Percentiles rank a stretch among this genome's conserved stretches.
phyloP scores from a whole-genome alignment of 2,888 invertebrate genomes.

The Xestia rhomboidea region DNA sequence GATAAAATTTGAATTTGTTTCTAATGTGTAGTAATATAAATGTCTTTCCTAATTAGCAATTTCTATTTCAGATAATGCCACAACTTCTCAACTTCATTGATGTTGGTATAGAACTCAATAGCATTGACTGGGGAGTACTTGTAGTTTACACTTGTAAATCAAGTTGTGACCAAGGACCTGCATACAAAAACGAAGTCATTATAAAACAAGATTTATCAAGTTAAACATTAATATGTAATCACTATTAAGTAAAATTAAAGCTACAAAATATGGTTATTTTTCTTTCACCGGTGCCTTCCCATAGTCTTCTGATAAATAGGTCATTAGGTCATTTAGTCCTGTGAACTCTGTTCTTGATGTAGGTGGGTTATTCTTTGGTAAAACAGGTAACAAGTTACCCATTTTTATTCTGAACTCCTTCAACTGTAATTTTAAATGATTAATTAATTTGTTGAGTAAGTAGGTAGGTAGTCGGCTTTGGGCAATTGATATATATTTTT shows the following conservation, averaged over 20 bases:
- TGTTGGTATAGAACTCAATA: constrained; percentile 91
- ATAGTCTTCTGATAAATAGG: constrained; percentile 93
- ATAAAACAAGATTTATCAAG: constrained; percentile 95
- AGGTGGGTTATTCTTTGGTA: constrained; percentile 95
- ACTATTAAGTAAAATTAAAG: constrained; percentile 46
- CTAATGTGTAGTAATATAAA: neutral
- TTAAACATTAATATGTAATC: constrained; percentile 66
- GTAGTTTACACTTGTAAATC: constrained; percentile 95
- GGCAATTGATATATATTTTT: neutral
- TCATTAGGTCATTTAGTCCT: constrained; percentile 95
- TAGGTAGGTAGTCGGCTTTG: neutral
- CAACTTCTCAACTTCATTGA: constrained; percentile 93
- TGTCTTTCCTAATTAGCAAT: neutral
- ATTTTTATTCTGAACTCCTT: constrained; percentile 95
- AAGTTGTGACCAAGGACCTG: constrained; percentile 92
- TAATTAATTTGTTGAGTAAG: neutral
- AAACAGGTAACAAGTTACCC: constrained; percentile 93
- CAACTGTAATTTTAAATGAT: constrained; percentile 88
- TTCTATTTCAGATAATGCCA: constrained; percentile 93
- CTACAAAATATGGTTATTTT: constrained; percentile 58
- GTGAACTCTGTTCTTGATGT: constrained; percentile 96
- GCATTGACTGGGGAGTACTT: constrained; percentile 97
- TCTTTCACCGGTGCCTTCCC: constrained; percentile 79
- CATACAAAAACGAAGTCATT: constrained; percentile 94
- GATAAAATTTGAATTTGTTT: neutral